Percentiles rank a stretch among this genome's conserved stretches.
These are phyloP conservation scores for Pachyseris speciosa DNA, from an alignment of 64 coral and sea anemone species.

Conservation along the genomic window DNA sequence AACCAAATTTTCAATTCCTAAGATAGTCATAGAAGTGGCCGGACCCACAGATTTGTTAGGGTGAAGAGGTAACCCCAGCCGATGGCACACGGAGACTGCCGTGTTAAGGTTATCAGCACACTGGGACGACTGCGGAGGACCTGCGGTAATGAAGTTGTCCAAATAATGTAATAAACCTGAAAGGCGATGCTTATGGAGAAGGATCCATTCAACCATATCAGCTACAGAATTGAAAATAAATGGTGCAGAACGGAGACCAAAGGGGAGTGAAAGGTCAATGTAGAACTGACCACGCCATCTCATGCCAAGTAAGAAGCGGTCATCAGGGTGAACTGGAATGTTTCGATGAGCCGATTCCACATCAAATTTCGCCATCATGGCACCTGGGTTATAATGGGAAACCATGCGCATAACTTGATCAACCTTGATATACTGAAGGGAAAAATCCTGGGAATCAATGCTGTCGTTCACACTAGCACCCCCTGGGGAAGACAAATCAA, in stretches of 20 bases:
- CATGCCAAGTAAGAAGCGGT: not conserved
- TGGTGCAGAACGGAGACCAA: too few species aligned
- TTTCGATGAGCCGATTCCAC: not conserved
- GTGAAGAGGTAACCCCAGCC: conserved; percentile 25
- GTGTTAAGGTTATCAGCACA: not conserved
- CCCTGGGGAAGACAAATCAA: not conserved
- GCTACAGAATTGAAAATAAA: too few species aligned
- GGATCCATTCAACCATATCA: not conserved
- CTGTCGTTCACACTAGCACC: not conserved
- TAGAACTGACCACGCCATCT: not conserved
- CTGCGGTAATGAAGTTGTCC: conserved; percentile 1
- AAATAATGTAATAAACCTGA: too few species aligned
- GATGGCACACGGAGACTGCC: not conserved
- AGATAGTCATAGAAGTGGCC: not conserved
- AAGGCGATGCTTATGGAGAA: not conserved
- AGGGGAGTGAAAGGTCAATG: not conserved
- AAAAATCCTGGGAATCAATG: not conserved
- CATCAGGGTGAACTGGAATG: not conserved
- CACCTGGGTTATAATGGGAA: not conserved
- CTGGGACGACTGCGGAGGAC: not conserved
- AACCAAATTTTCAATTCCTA: too few species aligned
- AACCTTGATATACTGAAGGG: conserved; percentile 5
- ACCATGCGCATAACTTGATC: not conserved
- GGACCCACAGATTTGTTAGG: conserved; percentile 63
- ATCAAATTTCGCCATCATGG: not conserved